phyloP scores from a whole-genome alignment of 2,888 invertebrate genomes.

The Spilosoma lubricipeda region DNA sequence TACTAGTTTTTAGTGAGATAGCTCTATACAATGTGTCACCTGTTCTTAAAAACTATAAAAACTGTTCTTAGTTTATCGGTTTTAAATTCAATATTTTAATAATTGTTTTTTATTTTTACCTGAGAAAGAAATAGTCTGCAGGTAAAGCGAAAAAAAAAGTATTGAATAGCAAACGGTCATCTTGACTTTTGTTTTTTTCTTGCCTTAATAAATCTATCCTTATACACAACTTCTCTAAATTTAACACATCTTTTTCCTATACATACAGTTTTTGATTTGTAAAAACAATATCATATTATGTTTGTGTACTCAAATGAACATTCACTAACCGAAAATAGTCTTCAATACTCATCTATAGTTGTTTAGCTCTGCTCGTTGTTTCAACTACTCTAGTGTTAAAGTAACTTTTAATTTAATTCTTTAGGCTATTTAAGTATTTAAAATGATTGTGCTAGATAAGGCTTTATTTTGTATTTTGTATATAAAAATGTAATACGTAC shows the following conservation, averaged over 20 bases:
- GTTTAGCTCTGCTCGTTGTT: not conserved
- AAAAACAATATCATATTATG: not conserved
- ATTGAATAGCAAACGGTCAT: not conserved
- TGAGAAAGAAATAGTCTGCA: not conserved
- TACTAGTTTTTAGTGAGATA: too few relatives aligned
- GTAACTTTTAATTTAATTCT: conserved; percentile 24
- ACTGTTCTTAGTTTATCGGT: too few relatives aligned
- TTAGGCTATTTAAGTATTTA: conserved; percentile 28
- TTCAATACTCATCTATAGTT: not conserved
- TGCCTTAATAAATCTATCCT: not conserved
- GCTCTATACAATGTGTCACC: too few relatives aligned
- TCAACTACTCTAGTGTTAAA: conserved; percentile 14
- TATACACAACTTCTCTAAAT: not conserved
- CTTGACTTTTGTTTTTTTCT: not conserved
- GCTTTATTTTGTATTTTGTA: conserved; percentile 48
- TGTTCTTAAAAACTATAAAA: too few relatives aligned
- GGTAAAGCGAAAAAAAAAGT: not conserved
- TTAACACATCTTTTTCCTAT: not conserved
- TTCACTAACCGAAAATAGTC: not conserved
- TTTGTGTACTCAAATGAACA: not conserved
- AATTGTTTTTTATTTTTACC: not conserved
- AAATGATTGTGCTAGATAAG: conserved; percentile 30
- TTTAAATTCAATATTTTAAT: not conserved
- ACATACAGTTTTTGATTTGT: not conserved
- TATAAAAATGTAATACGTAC: conserved; percentile 38